Evolutionary conservation across 2,113 vertebrate genomes (phyloP), one percentile per base, ranked within the genome.

Genomic region (Thunnus thynnus): DNA sequence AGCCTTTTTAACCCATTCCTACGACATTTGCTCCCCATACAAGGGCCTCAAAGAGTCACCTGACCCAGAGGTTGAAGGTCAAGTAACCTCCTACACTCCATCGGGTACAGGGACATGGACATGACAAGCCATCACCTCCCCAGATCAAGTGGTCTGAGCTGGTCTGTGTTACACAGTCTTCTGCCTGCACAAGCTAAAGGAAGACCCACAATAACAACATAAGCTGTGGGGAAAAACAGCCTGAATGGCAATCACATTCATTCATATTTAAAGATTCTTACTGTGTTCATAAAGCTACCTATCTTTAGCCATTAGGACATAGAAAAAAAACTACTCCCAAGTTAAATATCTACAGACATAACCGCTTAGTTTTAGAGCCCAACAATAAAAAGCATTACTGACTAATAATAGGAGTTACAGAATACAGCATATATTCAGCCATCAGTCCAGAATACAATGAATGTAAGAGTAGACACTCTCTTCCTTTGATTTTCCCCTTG

Each of bases 31-130:
- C 91, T 86, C 71, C 60, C 64, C 16, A 67, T 51, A 85, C 89
- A 91, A 90, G 84, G 69, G 80, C 84, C 87, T 90, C 78, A 92
- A 91, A 93, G 91, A 89, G 84, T 91, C 91, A 91, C 83, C 92
- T 91, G 86, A 93, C 90, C 89, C 63, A 13, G 3, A 76, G 90
- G 89, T 90, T 78, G 74, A 89, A 88, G 92, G 88, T 94, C 92
- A 93, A 89, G 91, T 91, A 80, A 92, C 92, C 89, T 68, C 86
- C 81, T 70, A 83, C 88, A 89, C 88, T 75, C 78, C 62, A 52
- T 62, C 18, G 77, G 82, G 86, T 57, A 80, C 70, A 51, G 74
- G 41, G 88, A 88, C 81, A 50, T 55, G 54, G 86, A 87, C 86
- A 91, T 83, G 85, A 91, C 87, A 86, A 68, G 71, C 74, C 70